A percentile compares a stretch with the other conserved stretches of the same genome.
phyloP scores from a whole-genome alignment of 2,797 vertebrate species.

The Pteronotus mesoamericanus region DNA sequence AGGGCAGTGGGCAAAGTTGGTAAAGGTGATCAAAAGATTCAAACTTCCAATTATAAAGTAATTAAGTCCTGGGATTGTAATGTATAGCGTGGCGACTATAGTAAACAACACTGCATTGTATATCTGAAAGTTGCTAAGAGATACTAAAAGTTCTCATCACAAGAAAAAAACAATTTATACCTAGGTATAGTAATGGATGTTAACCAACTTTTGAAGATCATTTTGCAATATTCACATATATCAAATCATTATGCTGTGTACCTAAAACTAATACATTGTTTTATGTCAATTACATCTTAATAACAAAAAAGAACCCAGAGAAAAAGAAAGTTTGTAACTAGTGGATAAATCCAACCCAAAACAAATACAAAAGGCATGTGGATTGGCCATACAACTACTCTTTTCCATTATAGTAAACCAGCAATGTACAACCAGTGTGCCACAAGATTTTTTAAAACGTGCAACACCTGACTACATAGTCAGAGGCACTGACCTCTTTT shows the following conservation, averaged over 20 bases:
- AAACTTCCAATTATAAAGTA: not conserved
- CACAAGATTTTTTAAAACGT: not conserved
- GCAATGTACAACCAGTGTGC: not conserved
- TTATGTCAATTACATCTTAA: not conserved
- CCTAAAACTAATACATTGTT: not conserved
- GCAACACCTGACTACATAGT: not conserved
- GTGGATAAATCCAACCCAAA: not conserved
- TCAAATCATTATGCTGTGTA: not conserved
- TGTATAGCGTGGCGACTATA: not conserved
- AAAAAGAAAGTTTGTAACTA: not conserved
- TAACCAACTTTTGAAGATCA: not conserved
- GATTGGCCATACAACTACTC: not conserved
- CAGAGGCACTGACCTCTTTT: not conserved
- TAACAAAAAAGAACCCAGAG: not conserved
- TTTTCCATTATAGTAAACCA: not conserved
- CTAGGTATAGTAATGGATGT: not conserved
- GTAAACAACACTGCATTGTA: not conserved
- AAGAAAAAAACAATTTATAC: not conserved
- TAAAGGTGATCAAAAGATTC: not conserved
- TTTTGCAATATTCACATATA: not conserved
- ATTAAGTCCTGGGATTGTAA: not conserved
- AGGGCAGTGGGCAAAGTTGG: not conserved
- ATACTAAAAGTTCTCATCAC: not conserved
- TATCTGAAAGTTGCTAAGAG: not conserved
- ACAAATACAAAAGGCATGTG: not conserved